Conservation (phyloP, 2,113 vertebrate genomes). For the Scomber colias region DNA sequence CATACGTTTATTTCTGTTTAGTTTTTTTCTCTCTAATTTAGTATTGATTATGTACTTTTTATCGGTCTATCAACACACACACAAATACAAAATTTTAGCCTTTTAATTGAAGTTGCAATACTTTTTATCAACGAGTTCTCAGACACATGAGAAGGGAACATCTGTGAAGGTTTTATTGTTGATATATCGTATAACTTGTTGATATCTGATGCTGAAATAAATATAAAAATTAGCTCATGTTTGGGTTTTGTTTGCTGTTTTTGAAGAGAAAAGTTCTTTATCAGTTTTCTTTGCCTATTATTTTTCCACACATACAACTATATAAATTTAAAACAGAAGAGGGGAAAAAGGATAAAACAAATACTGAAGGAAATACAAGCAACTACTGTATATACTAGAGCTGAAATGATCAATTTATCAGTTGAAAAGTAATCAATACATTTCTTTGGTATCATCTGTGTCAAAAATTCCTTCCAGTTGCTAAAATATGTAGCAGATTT, state of each 20-base stretch:
- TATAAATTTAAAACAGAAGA: no score
- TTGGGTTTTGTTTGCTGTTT: background rate
- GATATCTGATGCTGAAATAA: constrained; percentile 65
- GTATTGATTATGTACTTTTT: background rate
- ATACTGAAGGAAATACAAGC: no score
- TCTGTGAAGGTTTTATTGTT: constrained; percentile 28
- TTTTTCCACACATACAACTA: no score
- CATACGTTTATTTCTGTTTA: background rate
- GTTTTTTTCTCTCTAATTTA: background rate
- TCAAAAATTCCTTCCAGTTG: no score
- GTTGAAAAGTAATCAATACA: no score
- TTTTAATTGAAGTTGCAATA: background rate
- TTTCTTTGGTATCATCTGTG: no score
- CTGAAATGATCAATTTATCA: no score
- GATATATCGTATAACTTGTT: background rate
- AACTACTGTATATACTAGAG: no score
- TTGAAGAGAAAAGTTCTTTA: no score
- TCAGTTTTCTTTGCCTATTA: no score
- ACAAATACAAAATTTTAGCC: background rate
- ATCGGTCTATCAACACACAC: background rate
- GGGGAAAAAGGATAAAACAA: no score
- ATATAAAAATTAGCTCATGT: constrained; percentile 6
- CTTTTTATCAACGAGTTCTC: background rate
- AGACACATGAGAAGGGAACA: background rate
- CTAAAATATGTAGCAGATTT: no score